Evolutionary conservation across 2,113 vertebrate genomes (phyloP).

Genomic region (Rhipidura dahli): DNA sequence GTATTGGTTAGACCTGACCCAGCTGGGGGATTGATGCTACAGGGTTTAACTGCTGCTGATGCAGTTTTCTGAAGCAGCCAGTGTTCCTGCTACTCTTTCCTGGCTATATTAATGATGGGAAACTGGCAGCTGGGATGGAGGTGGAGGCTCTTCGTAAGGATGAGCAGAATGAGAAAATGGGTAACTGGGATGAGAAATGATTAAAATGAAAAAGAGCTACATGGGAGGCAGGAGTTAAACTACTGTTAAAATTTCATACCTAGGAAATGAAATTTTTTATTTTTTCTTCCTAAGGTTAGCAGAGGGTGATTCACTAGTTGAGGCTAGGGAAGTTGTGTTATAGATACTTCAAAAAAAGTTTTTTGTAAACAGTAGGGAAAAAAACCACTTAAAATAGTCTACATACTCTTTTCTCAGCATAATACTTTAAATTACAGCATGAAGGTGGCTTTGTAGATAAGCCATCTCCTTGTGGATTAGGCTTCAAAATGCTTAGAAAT

Average conservation of each 20-base stretch:
- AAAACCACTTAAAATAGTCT: slow-evolving; percentile 14
- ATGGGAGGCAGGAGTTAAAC: neutral
- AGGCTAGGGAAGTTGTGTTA: neutral
- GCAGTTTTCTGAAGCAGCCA: neutral
- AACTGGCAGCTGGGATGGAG: neutral
- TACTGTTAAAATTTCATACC: neutral
- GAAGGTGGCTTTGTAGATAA: slow-evolving; percentile 65
- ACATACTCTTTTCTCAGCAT: neutral
- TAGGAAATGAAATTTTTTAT: neutral
- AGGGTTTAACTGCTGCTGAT: neutral
- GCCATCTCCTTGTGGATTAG: slow-evolving; percentile 41
- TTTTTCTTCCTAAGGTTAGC: neutral
- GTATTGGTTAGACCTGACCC: neutral
- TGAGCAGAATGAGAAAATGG: neutral
- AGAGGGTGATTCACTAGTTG: neutral
- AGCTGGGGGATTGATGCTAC: neutral
- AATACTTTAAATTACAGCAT: slow-evolving; percentile 38
- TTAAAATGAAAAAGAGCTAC: neutral
- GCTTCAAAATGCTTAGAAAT: slow-evolving; percentile 54
- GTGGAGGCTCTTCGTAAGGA: neutral
- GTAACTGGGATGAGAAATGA: neutral
- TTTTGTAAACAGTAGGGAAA: neutral
- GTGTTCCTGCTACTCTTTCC: neutral
- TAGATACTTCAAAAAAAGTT: neutral
- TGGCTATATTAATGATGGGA: fast-evolving